Conservation (phyloP, 2,113 vertebrate genomes). For the Coreoperca whiteheadi region DNA sequence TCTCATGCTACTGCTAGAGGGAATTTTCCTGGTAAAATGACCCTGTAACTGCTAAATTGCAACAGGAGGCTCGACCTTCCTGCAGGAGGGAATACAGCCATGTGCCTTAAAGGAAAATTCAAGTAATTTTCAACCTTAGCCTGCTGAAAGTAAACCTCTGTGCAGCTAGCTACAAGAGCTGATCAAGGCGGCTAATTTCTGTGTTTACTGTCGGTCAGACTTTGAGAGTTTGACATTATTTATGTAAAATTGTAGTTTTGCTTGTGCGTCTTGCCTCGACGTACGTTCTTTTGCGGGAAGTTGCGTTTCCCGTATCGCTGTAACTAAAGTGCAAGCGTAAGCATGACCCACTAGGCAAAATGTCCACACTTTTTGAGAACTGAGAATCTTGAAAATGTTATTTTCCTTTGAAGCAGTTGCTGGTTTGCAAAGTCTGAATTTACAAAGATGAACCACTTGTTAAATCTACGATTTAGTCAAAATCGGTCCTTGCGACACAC, state of each 20-base stretch:
- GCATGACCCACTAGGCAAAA: neutral
- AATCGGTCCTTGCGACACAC: neutral
- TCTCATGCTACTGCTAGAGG: neutral
- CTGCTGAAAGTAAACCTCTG: neutral
- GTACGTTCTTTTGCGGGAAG: no score
- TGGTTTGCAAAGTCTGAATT: neutral
- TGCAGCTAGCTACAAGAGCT: no score
- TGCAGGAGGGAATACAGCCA: neutral
- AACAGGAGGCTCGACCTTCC: neutral
- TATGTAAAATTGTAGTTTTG: neutral
- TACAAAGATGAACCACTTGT: neutral
- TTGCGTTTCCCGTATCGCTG: neutral
- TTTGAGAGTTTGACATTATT: neutral
- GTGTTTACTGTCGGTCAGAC: neutral
- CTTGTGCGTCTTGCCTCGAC: no score
- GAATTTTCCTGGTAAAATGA: neutral
- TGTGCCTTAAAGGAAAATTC: neutral
- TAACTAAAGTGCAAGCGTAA: neutral
- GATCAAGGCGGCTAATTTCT: neutral
- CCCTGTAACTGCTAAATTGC: neutral
- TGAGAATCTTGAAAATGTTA: neutral
- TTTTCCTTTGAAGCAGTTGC: neutral
- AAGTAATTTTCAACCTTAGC: neutral
- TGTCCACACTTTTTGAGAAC: neutral
- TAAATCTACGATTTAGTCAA: neutral